Conservation (phyloP, 2,797 vertebrate species). For the Bradypodion pumilum region DNA sequence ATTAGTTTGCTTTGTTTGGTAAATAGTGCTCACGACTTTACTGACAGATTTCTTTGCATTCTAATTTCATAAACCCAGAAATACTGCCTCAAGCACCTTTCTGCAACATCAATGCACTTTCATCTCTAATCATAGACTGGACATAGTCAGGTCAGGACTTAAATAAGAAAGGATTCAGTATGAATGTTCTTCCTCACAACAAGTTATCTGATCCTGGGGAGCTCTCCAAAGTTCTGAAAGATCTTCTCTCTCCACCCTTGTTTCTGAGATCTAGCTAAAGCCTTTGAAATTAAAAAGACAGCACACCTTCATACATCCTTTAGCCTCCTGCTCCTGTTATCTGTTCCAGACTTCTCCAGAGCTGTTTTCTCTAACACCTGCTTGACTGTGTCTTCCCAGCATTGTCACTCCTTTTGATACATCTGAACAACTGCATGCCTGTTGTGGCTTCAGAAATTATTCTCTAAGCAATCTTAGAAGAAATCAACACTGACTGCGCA, state of each 20-base stretch:
- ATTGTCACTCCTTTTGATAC: neutral
- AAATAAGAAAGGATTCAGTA: no score
- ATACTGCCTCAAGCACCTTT: no score
- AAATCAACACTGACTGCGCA: no score
- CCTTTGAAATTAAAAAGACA: neutral
- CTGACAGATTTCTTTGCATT: no score
- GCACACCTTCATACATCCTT: no score
- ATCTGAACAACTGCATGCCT: neutral
- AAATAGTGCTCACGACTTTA: no score
- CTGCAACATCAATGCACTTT: neutral
- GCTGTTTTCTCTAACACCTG: neutral
- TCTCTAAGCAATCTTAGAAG: no score
- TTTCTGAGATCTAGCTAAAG: neutral
- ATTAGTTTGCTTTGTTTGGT: no score
- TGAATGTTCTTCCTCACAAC: no score
- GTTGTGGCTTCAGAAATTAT: neutral
- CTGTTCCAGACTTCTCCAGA: neutral
- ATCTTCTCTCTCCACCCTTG: neutral
- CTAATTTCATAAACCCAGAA: no score
- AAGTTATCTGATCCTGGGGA: neutral
- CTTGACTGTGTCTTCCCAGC: neutral
- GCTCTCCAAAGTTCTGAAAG: slow-evolving; percentile 14
- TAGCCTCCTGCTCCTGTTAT: neutral
- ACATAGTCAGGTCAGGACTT: no score
- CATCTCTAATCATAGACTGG: neutral